Evolutionary conservation across 1,140 invertebrate genomes (phyloP).

Genomic region (Argopecten irradians): DNA sequence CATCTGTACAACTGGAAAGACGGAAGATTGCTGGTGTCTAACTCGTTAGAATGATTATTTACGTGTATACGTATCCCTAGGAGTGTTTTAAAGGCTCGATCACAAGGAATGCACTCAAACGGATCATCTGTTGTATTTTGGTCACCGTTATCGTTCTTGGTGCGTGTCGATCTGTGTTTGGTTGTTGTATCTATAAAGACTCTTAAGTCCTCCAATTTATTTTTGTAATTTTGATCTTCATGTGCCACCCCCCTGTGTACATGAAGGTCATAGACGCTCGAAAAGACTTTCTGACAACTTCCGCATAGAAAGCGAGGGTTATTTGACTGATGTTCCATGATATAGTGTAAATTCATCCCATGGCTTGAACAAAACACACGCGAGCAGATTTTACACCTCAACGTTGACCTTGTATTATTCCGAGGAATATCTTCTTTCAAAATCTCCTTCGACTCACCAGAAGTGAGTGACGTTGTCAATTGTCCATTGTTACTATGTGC

Average conservation of each 20-base stretch:
- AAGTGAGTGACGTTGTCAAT: background rate
- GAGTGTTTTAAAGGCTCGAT: background rate
- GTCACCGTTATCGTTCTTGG: background rate
- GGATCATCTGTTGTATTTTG: background rate
- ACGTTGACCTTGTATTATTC: background rate
- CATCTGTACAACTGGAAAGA: background rate
- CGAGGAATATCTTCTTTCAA: background rate
- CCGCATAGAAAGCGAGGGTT: background rate
- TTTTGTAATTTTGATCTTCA: no score
- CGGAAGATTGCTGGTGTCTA: background rate
- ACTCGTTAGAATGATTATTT: background rate
- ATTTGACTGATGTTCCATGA: background rate
- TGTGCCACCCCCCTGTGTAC: background rate
- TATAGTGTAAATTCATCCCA: background rate
- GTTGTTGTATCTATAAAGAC: background rate
- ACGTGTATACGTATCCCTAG: background rate
- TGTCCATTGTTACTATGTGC: background rate
- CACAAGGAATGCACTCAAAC: background rate
- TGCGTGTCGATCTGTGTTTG: background rate
- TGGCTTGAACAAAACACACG: background rate
- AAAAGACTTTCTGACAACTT: background rate
- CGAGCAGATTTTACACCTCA: background rate
- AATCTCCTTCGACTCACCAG: background rate
- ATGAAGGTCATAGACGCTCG: background rate
- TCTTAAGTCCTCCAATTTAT: no score